Evolutionary conservation across 2,888 invertebrate species (phyloP).

Genomic region (Odontocerum albicorne): DNA sequence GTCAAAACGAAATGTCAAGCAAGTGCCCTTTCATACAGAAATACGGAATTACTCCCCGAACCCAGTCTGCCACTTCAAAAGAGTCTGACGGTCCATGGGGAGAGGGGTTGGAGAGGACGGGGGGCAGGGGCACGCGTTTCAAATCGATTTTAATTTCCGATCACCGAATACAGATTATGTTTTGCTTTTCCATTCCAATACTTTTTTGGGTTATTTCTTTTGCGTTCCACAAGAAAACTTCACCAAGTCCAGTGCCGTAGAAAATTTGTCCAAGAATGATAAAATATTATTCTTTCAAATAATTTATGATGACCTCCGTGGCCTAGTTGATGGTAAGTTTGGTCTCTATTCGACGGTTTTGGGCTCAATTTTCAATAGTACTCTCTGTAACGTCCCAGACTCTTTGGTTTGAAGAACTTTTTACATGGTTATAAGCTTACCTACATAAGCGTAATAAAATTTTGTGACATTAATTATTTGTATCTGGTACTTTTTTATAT

Average conservation of each 20-base stretch:
- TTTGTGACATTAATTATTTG: too few species aligned
- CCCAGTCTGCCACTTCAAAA: constrained; percentile 29
- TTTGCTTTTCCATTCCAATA: constrained; percentile 37
- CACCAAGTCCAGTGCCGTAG: too few species aligned
- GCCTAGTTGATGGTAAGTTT: too few species aligned
- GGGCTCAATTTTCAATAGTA: background rate
- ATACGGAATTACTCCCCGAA: constrained; percentile 31
- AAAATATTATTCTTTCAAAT: too few species aligned
- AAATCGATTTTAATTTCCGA: constrained; percentile 37
- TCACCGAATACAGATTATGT: constrained; percentile 37
- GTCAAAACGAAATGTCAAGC: constrained; percentile 36
- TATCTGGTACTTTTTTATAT: too few species aligned
- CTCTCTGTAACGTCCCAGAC: background rate
- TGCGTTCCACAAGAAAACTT: constrained; percentile 18
- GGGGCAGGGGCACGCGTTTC: constrained; percentile 22
- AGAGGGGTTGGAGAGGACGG: constrained; percentile 1
- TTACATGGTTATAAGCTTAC: too few species aligned
- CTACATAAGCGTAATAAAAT: too few species aligned
- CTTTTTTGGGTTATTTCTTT: constrained; percentile 29
- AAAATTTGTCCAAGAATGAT: too few species aligned
- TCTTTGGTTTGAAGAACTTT: too few species aligned
- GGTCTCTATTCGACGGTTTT: too few species aligned
- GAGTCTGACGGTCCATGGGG: constrained; percentile 11
- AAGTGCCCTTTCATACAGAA: constrained; percentile 36
- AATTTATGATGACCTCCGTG: too few species aligned